These are phyloP conservation scores for Noctua janthe DNA, from an alignment of 2,888 invertebrate genomes.

Conservation along the genomic window DNA sequence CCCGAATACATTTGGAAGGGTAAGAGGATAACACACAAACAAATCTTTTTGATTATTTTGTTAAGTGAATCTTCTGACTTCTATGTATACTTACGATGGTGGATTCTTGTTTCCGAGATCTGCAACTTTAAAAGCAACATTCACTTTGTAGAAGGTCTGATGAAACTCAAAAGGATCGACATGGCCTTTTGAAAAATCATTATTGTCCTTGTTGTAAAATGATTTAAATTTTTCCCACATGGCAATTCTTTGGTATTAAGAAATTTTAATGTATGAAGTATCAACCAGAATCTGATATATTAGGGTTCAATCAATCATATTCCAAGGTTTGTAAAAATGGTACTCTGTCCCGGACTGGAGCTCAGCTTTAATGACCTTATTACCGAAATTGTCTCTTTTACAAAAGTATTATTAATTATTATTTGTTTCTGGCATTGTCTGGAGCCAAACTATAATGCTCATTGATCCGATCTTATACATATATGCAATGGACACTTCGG, in stretches of 20 bases:
- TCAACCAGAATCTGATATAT: not conserved
- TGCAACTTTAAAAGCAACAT: slow-evolving; percentile 75
- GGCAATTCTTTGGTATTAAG: not conserved
- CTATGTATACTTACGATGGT: slow-evolving; percentile 46
- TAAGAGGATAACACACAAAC: not conserved
- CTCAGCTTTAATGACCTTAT: no score
- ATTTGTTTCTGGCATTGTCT: not conserved
- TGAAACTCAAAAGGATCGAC: slow-evolving; percentile 79
- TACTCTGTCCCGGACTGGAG: not conserved
- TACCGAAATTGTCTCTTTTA: not conserved
- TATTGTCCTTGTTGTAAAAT: slow-evolving; percentile 74
- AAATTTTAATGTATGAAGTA: slow-evolving; percentile 5
- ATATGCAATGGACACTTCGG: not conserved
- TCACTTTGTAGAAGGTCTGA: slow-evolving; percentile 71
- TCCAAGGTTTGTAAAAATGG: not conserved
- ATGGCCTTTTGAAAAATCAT: slow-evolving; percentile 71
- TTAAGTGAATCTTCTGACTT: not conserved
- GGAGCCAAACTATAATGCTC: not conserved
- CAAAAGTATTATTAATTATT: not conserved
- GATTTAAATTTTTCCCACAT: slow-evolving; percentile 71
- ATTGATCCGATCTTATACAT: not conserved
- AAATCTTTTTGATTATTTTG: not conserved
- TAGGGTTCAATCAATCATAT: not conserved
- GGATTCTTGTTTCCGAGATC: slow-evolving; percentile 67
- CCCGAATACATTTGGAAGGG: not conserved